phyloP scores from a whole-genome alignment of 2,888 invertebrate species.

The Deroplatys truncata region DNA sequence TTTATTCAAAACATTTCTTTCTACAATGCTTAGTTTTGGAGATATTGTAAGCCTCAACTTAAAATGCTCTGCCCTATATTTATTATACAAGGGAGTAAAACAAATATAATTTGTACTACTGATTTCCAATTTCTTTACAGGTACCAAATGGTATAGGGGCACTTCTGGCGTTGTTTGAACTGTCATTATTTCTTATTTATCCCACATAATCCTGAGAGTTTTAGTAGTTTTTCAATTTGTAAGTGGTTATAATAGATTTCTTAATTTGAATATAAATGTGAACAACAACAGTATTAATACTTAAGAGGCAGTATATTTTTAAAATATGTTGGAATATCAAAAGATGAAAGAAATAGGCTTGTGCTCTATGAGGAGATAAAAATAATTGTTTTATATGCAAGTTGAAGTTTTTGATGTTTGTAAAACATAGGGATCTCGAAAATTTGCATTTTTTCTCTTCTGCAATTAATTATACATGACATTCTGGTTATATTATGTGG shows the following conservation, averaged over 20 bases:
- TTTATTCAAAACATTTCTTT: too few species aligned
- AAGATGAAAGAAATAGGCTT: background rate
- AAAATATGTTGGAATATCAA: background rate
- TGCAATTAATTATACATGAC: background rate
- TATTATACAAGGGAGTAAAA: background rate
- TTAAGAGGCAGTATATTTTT: background rate
- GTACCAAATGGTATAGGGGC: conserved; percentile 76
- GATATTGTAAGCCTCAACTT: too few species aligned
- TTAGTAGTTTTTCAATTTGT: background rate
- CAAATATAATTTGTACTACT: background rate
- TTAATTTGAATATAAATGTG: background rate
- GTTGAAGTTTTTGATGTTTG: background rate
- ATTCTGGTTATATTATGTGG: background rate
- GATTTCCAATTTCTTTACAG: conserved; percentile 48
- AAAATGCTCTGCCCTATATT: too few species aligned
- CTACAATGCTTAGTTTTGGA: too few species aligned
- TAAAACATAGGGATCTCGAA: background rate
- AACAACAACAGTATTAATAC: background rate
- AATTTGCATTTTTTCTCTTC: background rate
- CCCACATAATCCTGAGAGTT: conserved; percentile 42
- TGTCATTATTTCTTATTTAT: conserved; percentile 72
- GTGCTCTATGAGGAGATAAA: background rate
- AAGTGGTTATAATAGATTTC: background rate
- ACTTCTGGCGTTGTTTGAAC: conserved; percentile 66
- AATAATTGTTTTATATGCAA: background rate